phyloP scores from a whole-genome alignment of 2,113 vertebrate genomes.

The Callospermophilus lateralis region DNA sequence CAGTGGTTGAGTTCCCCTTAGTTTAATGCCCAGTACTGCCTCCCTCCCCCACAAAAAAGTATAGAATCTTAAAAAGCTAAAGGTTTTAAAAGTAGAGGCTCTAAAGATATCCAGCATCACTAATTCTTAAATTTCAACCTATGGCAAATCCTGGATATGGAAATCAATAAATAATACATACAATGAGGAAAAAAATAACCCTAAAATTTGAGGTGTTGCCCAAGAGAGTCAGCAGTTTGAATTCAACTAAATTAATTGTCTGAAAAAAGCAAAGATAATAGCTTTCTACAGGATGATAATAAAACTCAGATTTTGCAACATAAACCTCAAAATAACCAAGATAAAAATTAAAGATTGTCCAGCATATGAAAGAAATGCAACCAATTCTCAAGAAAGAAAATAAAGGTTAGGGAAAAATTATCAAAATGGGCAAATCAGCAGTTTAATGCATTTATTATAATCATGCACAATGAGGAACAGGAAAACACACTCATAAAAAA shows the following conservation, averaged over 20 bases:
- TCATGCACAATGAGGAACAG: background rate
- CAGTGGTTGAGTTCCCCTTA: no score
- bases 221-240: background rate
- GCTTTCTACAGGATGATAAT: background rate
- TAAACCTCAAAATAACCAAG: background rate
- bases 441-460: background rate
- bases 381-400: background rate
- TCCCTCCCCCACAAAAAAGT: no score
- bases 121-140: background rate
- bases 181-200: background rate
- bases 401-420: background rate
- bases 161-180: background rate
- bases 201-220: background rate
- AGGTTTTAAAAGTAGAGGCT: background rate
- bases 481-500: background rate
- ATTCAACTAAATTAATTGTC: background rate
- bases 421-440: background rate
- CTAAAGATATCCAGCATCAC: background rate
- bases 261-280: constrained; percentile 5
- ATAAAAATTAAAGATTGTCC: background rate
- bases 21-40: no score
- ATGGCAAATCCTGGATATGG: background rate
- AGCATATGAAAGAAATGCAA: background rate
- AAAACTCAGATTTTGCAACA: background rate
- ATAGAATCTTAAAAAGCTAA: background rate